Evolutionary conservation across 2,888 invertebrate species (phyloP), one percentile per base, ranked within the genome.

Genomic region (Taphrorychus bicolor): DNA sequence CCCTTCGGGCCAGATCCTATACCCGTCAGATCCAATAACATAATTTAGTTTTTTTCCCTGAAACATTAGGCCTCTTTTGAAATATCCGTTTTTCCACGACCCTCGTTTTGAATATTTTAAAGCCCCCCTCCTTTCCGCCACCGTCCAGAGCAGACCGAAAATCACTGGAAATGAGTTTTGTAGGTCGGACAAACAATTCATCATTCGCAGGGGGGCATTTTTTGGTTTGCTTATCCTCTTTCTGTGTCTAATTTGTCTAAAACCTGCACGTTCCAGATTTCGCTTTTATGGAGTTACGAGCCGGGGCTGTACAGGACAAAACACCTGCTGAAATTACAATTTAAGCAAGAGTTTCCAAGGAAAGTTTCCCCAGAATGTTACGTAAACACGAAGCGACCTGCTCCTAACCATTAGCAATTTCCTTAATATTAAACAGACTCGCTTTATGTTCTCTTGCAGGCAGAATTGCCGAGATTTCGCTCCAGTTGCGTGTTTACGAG

Each of bases 401-500:
- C 54, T 54, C n/a, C 16, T 14, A 24, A 54, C 24, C 54, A 54
- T 54, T 54, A 54, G 54, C 54, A 54, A 54, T 54, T 54, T 54
- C 57, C 42, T 42, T 60, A 62, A 57, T 62, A 56, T 62, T 54
- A 62, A 61, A 62, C 60, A 60, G 53, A 59, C 40, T 41, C 52
- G 52, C 23, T 60, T 60, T 60, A 60, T 60, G 60, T 52, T 52
- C 60, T 60, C 53, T 53, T 52, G 24, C 49, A 59, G 51, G 49
- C 59, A 23, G 53, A 60, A 60, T 52, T 60, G 60, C 53, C 42
- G 60, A 53, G 60, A 60, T 60, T 60, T 52, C 53, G 52, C 42
- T 53, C 19, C 60, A 40, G 60, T 60, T 66, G 60, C 64, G 68
- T 59, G 61, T 66, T 68, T 59, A 59, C 64, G 60, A 62, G 56